Percentiles rank a stretch among this genome's conserved stretches.
These are phyloP conservation scores for Loris lydekkerianus DNA, from an alignment of 2,797 vertebrate genomes.

Conservation along the genomic window DNA sequence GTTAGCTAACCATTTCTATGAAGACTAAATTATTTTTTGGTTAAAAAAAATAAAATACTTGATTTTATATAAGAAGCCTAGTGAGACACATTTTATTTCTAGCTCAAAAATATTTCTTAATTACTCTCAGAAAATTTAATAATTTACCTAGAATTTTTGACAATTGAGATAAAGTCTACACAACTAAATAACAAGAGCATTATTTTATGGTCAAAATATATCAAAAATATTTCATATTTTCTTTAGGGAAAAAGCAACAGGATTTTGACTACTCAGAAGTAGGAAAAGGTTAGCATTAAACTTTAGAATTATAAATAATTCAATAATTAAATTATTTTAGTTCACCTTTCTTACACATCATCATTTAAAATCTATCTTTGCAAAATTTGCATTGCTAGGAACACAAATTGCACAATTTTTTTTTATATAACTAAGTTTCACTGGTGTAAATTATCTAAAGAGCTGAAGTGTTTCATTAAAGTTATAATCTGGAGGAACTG, in stretches of 20 bases:
- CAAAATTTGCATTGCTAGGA: not conserved
- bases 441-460: not conserved
- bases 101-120: not conserved
- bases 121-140: not conserved
- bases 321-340: not conserved
- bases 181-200: not conserved
- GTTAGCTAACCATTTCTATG: not conserved
- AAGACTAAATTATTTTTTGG: not conserved
- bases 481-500: not conserved
- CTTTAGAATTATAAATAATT: not conserved
- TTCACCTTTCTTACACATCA: not conserved
- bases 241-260: not conserved
- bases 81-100: not conserved
- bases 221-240: not conserved
- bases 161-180: not conserved
- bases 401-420: not conserved
- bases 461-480: not conserved
- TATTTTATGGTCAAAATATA: not conserved
- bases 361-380: constrained; percentile 19
- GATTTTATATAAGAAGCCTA: not conserved
- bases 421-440: not conserved
- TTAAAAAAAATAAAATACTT: not conserved
- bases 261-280: not conserved
- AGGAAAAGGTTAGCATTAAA: not conserved
- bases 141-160: not conserved